Base-by-base conservation (phyloP, 1,140 invertebrate species). In the Drosophila willistoni region DNA sequence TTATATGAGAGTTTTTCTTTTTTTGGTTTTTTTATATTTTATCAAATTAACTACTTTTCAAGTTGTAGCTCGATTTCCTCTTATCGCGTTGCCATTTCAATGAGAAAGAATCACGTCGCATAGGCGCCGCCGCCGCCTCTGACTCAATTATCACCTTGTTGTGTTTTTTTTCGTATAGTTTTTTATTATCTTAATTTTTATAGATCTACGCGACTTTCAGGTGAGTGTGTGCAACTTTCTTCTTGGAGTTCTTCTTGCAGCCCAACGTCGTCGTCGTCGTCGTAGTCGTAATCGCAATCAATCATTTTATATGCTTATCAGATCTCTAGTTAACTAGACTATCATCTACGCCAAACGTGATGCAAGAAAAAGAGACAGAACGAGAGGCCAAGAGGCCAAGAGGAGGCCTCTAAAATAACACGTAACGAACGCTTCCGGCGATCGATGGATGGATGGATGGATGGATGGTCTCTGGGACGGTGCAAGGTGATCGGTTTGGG, bases 221-320 rank as follows among this genome's bases (percentile, higher is more conserved):
- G 57, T 44, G 41, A 56, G 36, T 39, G 12, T 69, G 17, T 51
- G 44, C 41, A 64, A 39, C 64, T 63, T 59, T 57, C 29, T 54
- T 66, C 34, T 56, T 71, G 56, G 65, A 56, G 54, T 44, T 51
- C 71, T 64, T 61, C 60, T 36, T 36, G 34, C 34, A 36, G 60
- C 65, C 84, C 77, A 83, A 34, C 7, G 7, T 9, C 3, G 36
- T 39, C 12, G 84, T 77, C 29, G 55, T 41, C 39, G 25, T 2
- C 25, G 29, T 44, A 62, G 33, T 64, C 54, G 25, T 44, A 56
- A 73, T 69, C 69, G 77, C 77, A 84, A 84, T 84, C 81, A 85
- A 84, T 84, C 81, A 84, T 81, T 55, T 51, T 51, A 51, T 51
- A 56, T 72, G 75, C 67, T 80, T 80, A 83, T 83, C 72, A 69